Evolutionary conservation across 2,113 vertebrate species (phyloP).

Genomic region (Grus americana): DNA sequence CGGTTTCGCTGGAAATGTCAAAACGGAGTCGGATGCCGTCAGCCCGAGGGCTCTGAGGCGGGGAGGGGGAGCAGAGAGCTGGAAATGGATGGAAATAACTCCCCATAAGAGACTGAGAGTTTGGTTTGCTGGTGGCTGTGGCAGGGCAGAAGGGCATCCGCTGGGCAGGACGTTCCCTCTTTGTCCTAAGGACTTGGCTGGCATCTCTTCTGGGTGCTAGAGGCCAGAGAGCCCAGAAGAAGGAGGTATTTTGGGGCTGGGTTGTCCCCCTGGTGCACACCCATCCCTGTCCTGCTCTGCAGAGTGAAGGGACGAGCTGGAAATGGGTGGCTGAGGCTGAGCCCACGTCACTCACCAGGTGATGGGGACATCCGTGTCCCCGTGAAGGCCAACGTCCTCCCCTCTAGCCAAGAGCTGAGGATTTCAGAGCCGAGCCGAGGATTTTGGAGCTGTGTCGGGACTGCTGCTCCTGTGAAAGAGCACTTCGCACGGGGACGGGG

Average conservation of each 20-base stretch:
- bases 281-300: neutral
- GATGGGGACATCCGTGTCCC: neutral
- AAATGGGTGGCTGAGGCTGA: neutral
- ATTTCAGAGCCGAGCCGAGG: neutral
- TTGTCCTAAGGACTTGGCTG: neutral
- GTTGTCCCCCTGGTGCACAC: accelerated
- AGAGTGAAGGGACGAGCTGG: neutral
- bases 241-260: neutral
- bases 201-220: neutral
- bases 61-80: neutral
- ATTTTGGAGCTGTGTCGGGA: neutral
- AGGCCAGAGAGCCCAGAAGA: neutral
- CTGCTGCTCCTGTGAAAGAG: neutral
- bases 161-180: neutral
- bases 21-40: neutral
- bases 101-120: neutral
- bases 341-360: neutral
- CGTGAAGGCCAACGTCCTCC: accelerated
- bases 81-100: neutral
- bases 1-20: neutral
- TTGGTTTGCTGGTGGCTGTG: neutral
- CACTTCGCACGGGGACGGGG: neutral
- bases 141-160: neutral
- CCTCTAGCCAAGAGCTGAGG: accelerated
- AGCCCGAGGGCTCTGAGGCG: neutral